A percentile compares a stretch with the other conserved stretches of the same genome.
These are phyloP conservation scores for Lerista edwardsae DNA, from an alignment of 2,797 vertebrate species.

Conservation along the genomic window DNA sequence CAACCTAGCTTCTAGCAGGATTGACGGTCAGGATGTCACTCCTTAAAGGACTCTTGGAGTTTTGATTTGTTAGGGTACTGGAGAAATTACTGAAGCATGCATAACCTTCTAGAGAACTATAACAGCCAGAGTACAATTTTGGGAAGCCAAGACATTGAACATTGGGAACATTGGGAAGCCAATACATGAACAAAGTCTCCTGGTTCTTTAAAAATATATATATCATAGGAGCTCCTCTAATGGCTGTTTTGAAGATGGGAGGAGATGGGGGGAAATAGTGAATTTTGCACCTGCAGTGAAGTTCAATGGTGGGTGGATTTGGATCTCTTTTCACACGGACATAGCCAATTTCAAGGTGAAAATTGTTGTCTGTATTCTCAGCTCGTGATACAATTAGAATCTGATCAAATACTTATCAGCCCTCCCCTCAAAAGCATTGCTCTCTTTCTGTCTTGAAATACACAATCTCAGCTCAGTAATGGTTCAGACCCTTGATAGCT, in stretches of 20 bases:
- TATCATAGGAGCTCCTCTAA: neutral
- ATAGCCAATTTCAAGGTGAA: no score
- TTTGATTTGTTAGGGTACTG: neutral
- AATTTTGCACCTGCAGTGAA: no score
- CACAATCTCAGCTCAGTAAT: no score
- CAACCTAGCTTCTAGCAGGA: neutral
- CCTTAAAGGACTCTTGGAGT: neutral
- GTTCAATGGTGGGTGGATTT: no score
- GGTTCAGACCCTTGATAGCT: no score
- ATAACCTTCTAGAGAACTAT: neutral
- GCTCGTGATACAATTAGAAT: no score
- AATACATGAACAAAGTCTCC: neutral
- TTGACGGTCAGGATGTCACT: neutral
- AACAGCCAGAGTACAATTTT: neutral
- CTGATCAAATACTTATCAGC: no score
- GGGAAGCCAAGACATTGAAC: neutral
- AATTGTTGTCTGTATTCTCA: no score
- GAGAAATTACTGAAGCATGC: neutral
- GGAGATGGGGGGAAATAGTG: neutral
- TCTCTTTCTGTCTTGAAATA: no score
- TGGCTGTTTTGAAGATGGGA: neutral
- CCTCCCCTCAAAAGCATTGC: no score
- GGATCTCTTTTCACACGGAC: no score
- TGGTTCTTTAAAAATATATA: neutral
- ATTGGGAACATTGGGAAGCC: no score